A percentile compares a stretch with the other conserved stretches of the same genome.
phyloP scores from a whole-genome alignment of 2,888 invertebrate species.

The Torymus auratus region DNA sequence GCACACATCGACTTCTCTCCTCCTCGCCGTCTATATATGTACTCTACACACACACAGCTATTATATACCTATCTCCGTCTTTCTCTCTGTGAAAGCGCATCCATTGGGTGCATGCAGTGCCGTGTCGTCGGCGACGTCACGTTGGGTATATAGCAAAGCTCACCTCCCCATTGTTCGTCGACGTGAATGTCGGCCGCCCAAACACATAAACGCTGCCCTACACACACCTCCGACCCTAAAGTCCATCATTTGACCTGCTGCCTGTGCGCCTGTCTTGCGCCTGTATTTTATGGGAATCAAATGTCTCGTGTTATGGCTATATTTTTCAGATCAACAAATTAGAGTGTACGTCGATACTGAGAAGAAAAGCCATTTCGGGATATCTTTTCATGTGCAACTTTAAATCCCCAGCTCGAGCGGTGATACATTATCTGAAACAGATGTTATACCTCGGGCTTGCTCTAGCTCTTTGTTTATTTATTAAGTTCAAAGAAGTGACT shows the following conservation, averaged over 20 bases:
- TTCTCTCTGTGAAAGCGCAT: neutral
- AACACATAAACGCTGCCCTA: neutral
- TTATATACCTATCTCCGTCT: neutral
- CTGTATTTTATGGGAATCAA: slow-evolving; percentile 27
- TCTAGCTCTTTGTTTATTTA: too few species aligned
- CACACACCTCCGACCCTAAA: neutral
- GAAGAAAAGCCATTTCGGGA: too few species aligned
- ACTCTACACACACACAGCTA: neutral
- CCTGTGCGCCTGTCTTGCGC: neutral
- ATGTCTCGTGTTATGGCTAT: neutral
- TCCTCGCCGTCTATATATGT: neutral
- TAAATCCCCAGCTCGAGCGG: too few species aligned
- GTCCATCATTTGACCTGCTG: neutral
- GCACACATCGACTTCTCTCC: neutral
- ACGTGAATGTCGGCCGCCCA: slow-evolving; percentile 18
- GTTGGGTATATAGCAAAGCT: neutral
- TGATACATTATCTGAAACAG: too few species aligned
- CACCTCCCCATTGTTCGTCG: slow-evolving; percentile 38
- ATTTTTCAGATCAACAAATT: too few species aligned
- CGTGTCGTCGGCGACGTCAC: slow-evolving; percentile 9
- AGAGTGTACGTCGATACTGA: neutral
- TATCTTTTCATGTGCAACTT: too few species aligned
- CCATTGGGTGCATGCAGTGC: neutral
- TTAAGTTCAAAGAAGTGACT: too few species aligned
- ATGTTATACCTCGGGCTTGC: too few species aligned